phyloP scores from a whole-genome alignment of 64 coral and sea anemone genomes.

The Pachyseris speciosa region DNA sequence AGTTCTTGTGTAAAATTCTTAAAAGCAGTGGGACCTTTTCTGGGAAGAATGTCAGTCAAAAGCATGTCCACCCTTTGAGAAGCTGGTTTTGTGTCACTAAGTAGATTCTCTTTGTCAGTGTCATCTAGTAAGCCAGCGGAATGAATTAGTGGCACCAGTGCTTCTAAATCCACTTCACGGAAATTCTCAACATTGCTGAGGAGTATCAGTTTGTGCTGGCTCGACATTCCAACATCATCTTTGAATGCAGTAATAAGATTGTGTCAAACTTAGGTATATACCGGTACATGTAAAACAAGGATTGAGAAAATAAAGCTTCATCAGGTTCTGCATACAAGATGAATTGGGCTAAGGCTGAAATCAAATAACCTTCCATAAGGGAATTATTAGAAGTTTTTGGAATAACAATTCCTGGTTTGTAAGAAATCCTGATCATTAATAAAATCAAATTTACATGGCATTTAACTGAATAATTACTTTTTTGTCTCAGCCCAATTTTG shows the following conservation, averaged over 20 bases:
- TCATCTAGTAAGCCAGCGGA: slow-evolving; percentile 16
- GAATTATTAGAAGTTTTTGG: no score
- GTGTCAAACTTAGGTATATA: not conserved
- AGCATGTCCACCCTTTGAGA: slow-evolving; percentile 48
- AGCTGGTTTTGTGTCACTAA: not conserved
- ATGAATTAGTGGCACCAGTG: slow-evolving; percentile 13
- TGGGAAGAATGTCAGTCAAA: slow-evolving; percentile 50
- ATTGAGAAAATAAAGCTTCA: no score
- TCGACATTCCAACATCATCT: slow-evolving; percentile 51
- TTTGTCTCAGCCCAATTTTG: no score
- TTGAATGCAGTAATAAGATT: not conserved
- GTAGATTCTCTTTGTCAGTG: slow-evolving; percentile 54
- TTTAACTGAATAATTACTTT: no score
- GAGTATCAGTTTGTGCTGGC: slow-evolving; percentile 60
- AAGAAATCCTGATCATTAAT: no score
- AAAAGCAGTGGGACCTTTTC: slow-evolving; percentile 71
- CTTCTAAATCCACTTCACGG: slow-evolving; percentile 28
- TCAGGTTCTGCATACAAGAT: no score
- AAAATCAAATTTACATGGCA: no score
- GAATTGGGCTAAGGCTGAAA: no score
- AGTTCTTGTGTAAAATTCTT: slow-evolving; percentile 53
- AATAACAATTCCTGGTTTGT: no score
- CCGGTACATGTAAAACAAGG: not conserved
- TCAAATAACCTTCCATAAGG: no score
- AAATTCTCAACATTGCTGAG: slow-evolving; percentile 18